These are phyloP conservation scores for Promerops cafer DNA, from an alignment of 2,113 vertebrate genomes.

Conservation along the genomic window DNA sequence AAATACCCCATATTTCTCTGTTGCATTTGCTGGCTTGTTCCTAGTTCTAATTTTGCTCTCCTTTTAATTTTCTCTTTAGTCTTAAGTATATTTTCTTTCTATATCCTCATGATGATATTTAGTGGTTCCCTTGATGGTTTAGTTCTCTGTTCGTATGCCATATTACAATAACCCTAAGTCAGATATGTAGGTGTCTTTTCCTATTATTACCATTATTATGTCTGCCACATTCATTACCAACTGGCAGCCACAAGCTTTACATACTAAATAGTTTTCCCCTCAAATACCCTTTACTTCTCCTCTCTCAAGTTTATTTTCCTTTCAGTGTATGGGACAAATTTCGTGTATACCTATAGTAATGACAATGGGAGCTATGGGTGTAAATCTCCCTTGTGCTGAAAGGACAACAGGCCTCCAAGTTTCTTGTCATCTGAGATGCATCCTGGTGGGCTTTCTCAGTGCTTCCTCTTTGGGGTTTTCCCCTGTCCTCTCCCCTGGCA, in stretches of 20 bases:
- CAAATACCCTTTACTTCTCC: constrained; percentile 53
- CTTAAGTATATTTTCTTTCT: background rate
- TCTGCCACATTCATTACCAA: constrained; percentile 41
- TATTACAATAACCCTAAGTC: background rate
- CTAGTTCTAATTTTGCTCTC: background rate
- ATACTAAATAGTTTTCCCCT: constrained; percentile 51
- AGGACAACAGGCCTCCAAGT: background rate
- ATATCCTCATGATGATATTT: background rate
- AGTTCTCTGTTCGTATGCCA: background rate
- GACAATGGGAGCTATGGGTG: background rate
- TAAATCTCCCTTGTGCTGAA: constrained; percentile 12
- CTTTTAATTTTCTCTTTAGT: background rate
- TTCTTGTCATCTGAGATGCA: background rate
- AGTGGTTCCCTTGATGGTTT: constrained; percentile 35
- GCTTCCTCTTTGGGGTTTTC: background rate
- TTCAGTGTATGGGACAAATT: constrained; percentile 27
- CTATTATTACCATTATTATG: constrained; percentile 9
- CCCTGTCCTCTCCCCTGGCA: background rate
- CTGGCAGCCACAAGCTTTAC: constrained; percentile 37
- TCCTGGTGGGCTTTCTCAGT: background rate
- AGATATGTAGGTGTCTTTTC: constrained; percentile 30
- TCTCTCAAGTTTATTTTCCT: constrained; percentile 57
- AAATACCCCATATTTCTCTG: background rate
- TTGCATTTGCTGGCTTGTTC: background rate
- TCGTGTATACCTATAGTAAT: background rate